These are phyloP conservation scores for Drosophila parabipectinata DNA, from an alignment of 1,140 invertebrate species.

Conservation along the genomic window DNA sequence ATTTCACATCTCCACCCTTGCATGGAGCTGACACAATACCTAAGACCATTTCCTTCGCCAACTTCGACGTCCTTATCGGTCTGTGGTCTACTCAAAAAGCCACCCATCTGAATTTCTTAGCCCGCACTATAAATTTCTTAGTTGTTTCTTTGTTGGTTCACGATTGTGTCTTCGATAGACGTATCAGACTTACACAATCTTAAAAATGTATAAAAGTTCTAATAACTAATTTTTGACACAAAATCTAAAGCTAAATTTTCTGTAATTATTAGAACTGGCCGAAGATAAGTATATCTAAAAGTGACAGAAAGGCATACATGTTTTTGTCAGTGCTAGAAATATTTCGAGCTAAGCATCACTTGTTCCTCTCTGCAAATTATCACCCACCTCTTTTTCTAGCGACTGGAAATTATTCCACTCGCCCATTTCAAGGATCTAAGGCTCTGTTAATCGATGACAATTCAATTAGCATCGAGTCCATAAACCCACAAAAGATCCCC, in stretches of 20 bases:
- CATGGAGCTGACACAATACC: slow-evolving; percentile 27
- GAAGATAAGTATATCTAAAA: neutral
- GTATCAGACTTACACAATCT: neutral
- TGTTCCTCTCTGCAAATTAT: slow-evolving; percentile 1
- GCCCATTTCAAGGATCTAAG: slow-evolving; percentile 17
- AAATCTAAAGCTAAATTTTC: neutral
- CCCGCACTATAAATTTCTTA: slow-evolving; percentile 11
- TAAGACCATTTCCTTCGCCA: slow-evolving; percentile 23
- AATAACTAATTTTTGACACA: neutral
- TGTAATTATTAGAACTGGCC: neutral
- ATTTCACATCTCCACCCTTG: slow-evolving; percentile 26
- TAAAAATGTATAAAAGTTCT: neutral
- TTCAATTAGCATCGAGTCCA: slow-evolving; percentile 48
- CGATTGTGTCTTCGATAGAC: neutral
- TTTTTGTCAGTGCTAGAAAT: no score
- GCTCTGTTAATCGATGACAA: slow-evolving; percentile 50
- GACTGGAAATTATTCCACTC: slow-evolving; percentile 29
- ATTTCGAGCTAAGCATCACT: no score
- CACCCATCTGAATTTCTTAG: slow-evolving; percentile 6
- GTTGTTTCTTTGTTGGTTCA: neutral
- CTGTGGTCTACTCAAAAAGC: slow-evolving; percentile 14
- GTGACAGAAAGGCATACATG: no score
- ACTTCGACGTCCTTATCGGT: slow-evolving; percentile 13
- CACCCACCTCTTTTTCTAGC: slow-evolving; percentile 1
- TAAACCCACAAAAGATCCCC: slow-evolving; percentile 30